These are phyloP conservation scores for Crotalus helleri DNA, from an alignment of 2,113 vertebrate genomes.

Conservation along the genomic window DNA sequence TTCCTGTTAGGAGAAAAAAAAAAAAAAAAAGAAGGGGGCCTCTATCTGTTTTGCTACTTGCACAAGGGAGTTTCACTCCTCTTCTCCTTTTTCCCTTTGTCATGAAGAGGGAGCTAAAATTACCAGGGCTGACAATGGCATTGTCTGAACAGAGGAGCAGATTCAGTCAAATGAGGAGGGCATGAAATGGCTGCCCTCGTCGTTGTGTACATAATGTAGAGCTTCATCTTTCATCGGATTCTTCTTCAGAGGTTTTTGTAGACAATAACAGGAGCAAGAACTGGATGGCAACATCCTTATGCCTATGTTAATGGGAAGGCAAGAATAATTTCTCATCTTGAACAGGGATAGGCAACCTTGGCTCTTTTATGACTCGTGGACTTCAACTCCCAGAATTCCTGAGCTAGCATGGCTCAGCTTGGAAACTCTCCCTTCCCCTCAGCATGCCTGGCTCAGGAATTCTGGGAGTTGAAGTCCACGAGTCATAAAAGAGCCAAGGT, in stretches of 20 bases:
- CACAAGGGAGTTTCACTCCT: constrained; percentile 24
- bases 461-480: too few species aligned
- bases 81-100: constrained; percentile 29
- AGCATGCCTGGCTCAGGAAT: too few species aligned
- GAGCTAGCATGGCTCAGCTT: too few species aligned
- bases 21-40: not conserved
- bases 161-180: not conserved
- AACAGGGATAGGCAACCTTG: too few species aligned
- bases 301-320: constrained; percentile 2
- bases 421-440: too few species aligned
- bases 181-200: not conserved
- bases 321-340: constrained; percentile 1
- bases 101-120: constrained; percentile 35
- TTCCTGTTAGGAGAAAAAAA: constrained; percentile 31
- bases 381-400: too few species aligned
- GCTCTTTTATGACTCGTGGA: too few species aligned
- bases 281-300: not conserved
- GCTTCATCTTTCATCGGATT: not conserved
- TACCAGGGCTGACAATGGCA: constrained; percentile 8
- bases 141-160: not conserved
- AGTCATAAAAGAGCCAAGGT: too few species aligned
- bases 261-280: constrained; percentile 10
- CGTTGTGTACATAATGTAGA: not conserved
- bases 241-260: not conserved
- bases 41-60: constrained; percentile 15